These are phyloP conservation scores for Gnathonemus echidnorhynchus DNA, from an alignment of 2,113 vertebrate species.

Conservation along the genomic window DNA sequence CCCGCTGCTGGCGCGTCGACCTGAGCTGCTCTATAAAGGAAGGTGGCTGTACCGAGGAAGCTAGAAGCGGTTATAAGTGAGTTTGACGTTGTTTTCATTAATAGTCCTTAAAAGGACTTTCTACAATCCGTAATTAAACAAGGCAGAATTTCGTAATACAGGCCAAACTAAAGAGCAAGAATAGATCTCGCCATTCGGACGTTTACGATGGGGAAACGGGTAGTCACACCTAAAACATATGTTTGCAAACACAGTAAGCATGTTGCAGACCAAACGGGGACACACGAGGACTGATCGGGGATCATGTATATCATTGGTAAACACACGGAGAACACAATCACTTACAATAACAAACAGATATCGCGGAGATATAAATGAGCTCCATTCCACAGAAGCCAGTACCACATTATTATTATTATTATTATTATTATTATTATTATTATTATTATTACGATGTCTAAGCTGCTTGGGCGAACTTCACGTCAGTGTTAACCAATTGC, in stretches of 20 bases:
- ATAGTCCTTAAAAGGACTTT: neutral
- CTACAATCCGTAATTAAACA: neutral
- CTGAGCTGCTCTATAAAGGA: neutral
- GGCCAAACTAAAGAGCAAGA: neutral
- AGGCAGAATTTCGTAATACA: neutral
- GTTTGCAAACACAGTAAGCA: neutral
- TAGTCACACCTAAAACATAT: neutral
- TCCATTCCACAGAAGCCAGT: neutral
- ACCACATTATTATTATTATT: neutral
- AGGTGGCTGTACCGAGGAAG: neutral
- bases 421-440: neutral
- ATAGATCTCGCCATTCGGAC: neutral
- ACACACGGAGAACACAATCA: neutral
- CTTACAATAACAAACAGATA: neutral
- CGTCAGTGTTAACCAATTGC: neutral
- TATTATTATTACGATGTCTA: neutral
- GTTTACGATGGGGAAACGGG: neutral
- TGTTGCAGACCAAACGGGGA: neutral
- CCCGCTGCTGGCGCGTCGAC: neutral
- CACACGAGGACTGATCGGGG: neutral
- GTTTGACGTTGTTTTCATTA: neutral
- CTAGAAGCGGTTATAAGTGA: neutral
- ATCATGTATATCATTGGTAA: neutral
- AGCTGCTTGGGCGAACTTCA: fast-evolving
- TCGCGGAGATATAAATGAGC: neutral